These are phyloP conservation scores for Protosalanx chinensis DNA, from an alignment of 2,797 vertebrate genomes.

Conservation along the genomic window DNA sequence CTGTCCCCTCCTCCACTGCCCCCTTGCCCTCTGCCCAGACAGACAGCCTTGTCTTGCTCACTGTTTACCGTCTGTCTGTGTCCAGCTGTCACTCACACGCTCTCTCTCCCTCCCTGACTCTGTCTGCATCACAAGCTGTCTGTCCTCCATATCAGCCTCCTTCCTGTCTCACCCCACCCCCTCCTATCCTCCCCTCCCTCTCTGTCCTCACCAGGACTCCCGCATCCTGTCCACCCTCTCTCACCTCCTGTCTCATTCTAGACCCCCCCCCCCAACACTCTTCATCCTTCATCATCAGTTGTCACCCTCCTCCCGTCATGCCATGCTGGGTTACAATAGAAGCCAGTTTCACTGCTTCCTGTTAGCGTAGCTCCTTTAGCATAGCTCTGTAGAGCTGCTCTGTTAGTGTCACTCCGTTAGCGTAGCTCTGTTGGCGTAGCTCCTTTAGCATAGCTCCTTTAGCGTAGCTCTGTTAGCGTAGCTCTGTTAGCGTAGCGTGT, in stretches of 20 bases:
- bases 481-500: too few relatives aligned
- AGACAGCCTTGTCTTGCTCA: conserved; percentile 21
- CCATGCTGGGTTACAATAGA: too few relatives aligned
- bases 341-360: too few relatives aligned
- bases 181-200: not conserved
- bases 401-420: too few relatives aligned
- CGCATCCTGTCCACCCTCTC: not conserved
- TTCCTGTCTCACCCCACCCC: not conserved
- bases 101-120: not conserved
- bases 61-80: conserved; percentile 27
- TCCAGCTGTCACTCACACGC: not conserved
- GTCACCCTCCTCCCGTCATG: not conserved
- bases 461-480: too few relatives aligned
- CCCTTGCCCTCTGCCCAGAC: conserved; percentile 15
- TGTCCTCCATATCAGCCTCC: not conserved
- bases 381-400: too few relatives aligned
- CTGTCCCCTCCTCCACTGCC: too few relatives aligned
- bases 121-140: not conserved
- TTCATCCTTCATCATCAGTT: not conserved
- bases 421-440: too few relatives aligned
- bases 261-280: not conserved
- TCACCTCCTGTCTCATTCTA: not conserved
- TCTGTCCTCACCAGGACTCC: not conserved
- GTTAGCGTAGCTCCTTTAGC: too few relatives aligned
- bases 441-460: too few relatives aligned